Conservation (phyloP, 2,888 invertebrate genomes). For the Prionchulus punctatus region DNA sequence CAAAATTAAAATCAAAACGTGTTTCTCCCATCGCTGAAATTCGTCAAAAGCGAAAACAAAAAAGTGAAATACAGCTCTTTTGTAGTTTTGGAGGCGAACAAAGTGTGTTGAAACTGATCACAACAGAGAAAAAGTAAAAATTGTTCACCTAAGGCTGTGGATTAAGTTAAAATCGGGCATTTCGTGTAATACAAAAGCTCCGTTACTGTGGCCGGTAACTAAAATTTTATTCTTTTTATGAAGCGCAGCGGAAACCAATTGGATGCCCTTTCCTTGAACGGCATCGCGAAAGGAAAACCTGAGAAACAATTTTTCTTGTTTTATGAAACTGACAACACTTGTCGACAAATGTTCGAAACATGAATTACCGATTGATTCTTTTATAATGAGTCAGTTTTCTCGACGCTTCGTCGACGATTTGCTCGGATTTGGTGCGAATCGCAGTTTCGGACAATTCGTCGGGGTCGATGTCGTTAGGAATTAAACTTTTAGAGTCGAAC, state of each 20-base stretch:
- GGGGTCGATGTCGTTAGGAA: too few species aligned
- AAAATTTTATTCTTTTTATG: conserved; percentile 61
- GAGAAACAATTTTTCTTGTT: too few species aligned
- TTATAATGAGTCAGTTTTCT: too few species aligned
- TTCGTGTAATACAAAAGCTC: conserved; percentile 80
- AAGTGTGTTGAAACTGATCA: background rate
- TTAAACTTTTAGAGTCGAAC: too few species aligned
- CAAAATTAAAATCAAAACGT: conserved; percentile 22
- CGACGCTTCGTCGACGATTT: too few species aligned
- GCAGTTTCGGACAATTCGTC: too few species aligned
- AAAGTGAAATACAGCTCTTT: background rate
- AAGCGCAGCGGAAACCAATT: conserved; percentile 63
- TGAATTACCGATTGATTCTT: too few species aligned
- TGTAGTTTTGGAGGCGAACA: too few species aligned
- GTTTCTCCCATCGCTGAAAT: background rate
- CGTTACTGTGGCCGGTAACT: conserved; percentile 74
- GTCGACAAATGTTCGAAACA: too few species aligned
- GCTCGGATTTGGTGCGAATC: too few species aligned
- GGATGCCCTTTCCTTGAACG: conserved; percentile 35
- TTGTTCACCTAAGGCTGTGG: conserved; percentile 50
- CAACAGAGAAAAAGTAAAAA: background rate
- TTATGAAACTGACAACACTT: too few species aligned
- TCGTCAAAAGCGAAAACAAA: background rate
- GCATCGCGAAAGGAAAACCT: conserved; percentile 44
- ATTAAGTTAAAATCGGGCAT: conserved; percentile 81